Percentiles rank a stretch among this genome's conserved stretches.
These are phyloP conservation scores for Drosophila rellima DNA, from an alignment of 2,888 invertebrate genomes.

Conservation along the genomic window DNA sequence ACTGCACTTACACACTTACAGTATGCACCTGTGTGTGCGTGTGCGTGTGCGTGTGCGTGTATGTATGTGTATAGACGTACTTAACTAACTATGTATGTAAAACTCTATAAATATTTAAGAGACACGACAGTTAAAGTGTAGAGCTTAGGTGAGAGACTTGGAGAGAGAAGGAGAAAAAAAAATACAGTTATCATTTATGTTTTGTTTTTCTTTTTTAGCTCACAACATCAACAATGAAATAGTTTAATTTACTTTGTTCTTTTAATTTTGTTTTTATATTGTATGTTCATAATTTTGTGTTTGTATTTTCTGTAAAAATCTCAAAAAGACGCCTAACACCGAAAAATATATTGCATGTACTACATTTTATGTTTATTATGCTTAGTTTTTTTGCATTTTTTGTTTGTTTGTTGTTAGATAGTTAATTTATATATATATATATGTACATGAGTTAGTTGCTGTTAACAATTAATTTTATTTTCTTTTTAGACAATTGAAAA, in stretches of 20 bases:
- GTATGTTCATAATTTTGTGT: constrained; percentile 44
- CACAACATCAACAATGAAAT: constrained; percentile 86
- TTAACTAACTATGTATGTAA: constrained; percentile 43
- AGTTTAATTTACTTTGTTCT: constrained; percentile 59
- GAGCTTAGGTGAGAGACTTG: constrained; percentile 67
- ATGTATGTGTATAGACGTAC: constrained; percentile 14
- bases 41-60: constrained; percentile 17
- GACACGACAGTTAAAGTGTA: constrained; percentile 74
- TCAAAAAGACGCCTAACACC: constrained; percentile 86
- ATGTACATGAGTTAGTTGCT: constrained; percentile 82
- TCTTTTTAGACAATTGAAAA: constrained; percentile 44
- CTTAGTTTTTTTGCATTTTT: constrained; percentile 43
- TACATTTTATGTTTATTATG: constrained; percentile 70
- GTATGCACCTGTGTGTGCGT: constrained; percentile 21
- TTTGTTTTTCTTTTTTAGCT: constrained; percentile 56
- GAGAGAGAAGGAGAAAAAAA: constrained; percentile 68
- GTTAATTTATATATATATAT: constrained; percentile 53
- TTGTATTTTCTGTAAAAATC: constrained; percentile 79
- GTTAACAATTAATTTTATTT: constrained; percentile 74
- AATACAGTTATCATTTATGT: constrained; percentile 56
- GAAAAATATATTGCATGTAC: constrained; percentile 85
- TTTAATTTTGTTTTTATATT: constrained; percentile 36
- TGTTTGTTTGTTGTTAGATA: constrained; percentile 44
- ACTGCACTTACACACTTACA: constrained; percentile 24
- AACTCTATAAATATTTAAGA: constrained; percentile 70